A percentile compares a stretch with the other conserved stretches of the same genome.
Evolutionary conservation across 2,888 invertebrate genomes (phyloP).

Genomic region (Temnothorax unifasciatus): DNA sequence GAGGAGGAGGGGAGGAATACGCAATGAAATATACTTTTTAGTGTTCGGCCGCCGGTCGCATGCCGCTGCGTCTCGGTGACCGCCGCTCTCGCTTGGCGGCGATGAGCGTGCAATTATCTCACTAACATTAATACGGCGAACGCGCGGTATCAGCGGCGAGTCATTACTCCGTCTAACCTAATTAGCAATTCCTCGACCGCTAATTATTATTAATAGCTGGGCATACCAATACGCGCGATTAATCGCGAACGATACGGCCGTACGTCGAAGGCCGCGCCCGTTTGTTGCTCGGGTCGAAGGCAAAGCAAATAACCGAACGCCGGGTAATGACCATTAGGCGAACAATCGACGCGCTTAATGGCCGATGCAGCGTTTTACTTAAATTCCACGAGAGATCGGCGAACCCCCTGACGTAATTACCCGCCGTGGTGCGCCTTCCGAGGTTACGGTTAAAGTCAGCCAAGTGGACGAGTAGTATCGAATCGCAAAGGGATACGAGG

Average conservation of each 20-base stretch:
- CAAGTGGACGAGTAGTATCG: slow-evolving; percentile 61
- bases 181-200: slow-evolving; percentile 33
- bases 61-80: slow-evolving; percentile 33
- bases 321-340: slow-evolving; percentile 16
- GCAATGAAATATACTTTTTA: slow-evolving; percentile 56
- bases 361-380: slow-evolving; percentile 29
- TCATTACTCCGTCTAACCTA: slow-evolving; percentile 49
- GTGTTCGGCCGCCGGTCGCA: slow-evolving; percentile 13
- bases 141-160: slow-evolving; percentile 27
- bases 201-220: slow-evolving; percentile 49
- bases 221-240: slow-evolving; percentile 36
- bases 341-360: slow-evolving; percentile 36
- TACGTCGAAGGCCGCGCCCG: slow-evolving; percentile 1
- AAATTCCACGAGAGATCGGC: slow-evolving; percentile 76
- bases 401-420: slow-evolving; percentile 79
- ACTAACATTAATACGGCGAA: slow-evolving; percentile 25
- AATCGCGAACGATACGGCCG: slow-evolving; percentile 7
- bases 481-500: slow-evolving; percentile 55
- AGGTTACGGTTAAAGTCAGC: slow-evolving; percentile 77
- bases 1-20: neutral
- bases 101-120: slow-evolving; percentile 51
- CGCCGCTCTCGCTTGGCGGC: slow-evolving; percentile 29
- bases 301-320: slow-evolving; percentile 30
- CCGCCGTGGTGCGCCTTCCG: slow-evolving; percentile 69
- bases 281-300: slow-evolving; percentile 17